Percentiles rank a stretch among this genome's conserved stretches.
Conservation (phyloP, 2,888 invertebrate genomes). For the Acronicta aceris region DNA sequence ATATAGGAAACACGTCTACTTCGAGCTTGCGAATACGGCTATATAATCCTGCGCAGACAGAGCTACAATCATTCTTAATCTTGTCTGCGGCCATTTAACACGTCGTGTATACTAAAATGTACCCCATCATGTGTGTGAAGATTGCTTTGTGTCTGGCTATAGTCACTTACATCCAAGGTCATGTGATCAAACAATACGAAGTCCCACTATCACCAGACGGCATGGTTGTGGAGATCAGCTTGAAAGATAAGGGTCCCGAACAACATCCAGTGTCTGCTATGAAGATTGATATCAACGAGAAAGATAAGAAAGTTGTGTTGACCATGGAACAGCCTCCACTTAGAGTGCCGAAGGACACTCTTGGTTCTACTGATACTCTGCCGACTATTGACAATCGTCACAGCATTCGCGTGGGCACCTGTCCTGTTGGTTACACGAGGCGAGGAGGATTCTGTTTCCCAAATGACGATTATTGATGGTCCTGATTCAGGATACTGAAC, state of each 20-base stretch:
- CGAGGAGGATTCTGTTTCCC: conserved; percentile 63
- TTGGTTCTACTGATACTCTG: conserved; percentile 11
- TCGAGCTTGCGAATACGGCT: neutral
- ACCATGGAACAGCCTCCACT: conserved; percentile 13
- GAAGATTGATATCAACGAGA: conserved; percentile 43
- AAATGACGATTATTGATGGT: conserved; percentile 53
- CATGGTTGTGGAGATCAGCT: conserved; percentile 36
- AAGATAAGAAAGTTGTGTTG: conserved; percentile 26
- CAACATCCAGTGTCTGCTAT: conserved; percentile 20
- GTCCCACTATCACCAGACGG: conserved; percentile 41
- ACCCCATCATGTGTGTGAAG: conserved; percentile 55
- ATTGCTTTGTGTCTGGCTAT: conserved; percentile 46
- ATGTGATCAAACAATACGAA: conserved; percentile 34
- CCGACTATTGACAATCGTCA: conserved; percentile 52
- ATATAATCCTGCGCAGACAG: conserved; percentile 22
- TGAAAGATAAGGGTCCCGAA: conserved; percentile 33
- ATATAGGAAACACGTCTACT: conserved; percentile 8
- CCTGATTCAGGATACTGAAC: neutral
- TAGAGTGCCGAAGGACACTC: conserved; percentile 2
- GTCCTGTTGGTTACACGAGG: conserved; percentile 57
- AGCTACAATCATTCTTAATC: conserved; percentile 25
- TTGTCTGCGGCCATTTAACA: conserved; percentile 36
- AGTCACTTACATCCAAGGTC: conserved; percentile 34
- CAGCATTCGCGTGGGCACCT: conserved; percentile 49
- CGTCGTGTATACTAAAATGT: conserved; percentile 52